Percentiles rank a stretch among this genome's conserved stretches.
Conservation (phyloP, 1,140 invertebrate species). For the Cyclargus thomasi region DNA sequence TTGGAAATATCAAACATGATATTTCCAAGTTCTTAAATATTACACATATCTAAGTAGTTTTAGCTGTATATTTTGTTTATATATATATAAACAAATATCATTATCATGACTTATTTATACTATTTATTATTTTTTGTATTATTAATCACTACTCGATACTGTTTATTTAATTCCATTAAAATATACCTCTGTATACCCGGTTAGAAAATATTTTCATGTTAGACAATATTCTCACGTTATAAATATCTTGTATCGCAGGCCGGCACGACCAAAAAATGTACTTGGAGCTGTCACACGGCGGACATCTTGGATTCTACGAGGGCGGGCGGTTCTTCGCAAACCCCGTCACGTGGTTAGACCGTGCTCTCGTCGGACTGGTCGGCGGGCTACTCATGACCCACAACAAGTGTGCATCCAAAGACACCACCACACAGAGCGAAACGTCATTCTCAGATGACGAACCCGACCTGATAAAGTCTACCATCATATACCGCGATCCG, state of each 20-base stretch:
- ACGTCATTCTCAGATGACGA: constrained; percentile 40
- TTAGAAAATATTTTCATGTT: too few species aligned
- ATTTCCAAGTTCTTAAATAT: too few species aligned
- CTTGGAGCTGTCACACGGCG: constrained; percentile 90
- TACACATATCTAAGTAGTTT: too few species aligned
- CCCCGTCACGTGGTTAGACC: constrained; percentile 92
- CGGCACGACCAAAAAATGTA: constrained; percentile 82
- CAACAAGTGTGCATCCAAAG: constrained; percentile 61
- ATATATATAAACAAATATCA: too few species aligned
- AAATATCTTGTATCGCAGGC: constrained; percentile 72
- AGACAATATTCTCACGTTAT: too few species aligned
- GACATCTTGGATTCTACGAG: constrained; percentile 95
- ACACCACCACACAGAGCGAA: constrained; percentile 23
- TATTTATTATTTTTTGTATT: too few species aligned
- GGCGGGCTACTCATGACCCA: constrained; percentile 81
- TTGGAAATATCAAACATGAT: too few species aligned
- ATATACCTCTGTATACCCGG: too few species aligned
- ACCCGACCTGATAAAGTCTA: constrained; percentile 61
- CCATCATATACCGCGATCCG: constrained; percentile 54
- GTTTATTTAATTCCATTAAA: too few species aligned
- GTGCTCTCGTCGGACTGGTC: constrained; percentile 84
- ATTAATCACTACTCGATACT: too few species aligned
- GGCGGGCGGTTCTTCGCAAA: constrained; percentile 89
- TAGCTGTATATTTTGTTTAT: too few species aligned
- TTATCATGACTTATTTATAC: too few species aligned